phyloP scores from a whole-genome alignment of 2,888 invertebrate species.

The Ceriagrion tenellum region DNA sequence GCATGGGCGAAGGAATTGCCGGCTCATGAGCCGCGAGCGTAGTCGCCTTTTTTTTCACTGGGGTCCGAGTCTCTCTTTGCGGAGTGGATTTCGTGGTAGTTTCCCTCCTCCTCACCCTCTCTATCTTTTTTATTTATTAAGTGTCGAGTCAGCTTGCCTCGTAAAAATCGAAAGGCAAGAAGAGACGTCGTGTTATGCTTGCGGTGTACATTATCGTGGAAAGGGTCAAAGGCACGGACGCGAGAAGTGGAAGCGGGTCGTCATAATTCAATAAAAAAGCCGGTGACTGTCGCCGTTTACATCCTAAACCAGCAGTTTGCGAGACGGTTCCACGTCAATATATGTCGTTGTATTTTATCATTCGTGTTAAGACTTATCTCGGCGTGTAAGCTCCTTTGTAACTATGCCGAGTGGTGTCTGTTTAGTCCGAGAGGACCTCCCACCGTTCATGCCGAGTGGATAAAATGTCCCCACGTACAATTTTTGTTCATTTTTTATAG shows the following conservation, averaged over 20 bases:
- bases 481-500: neutral
- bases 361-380: neutral
- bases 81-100: neutral
- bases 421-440: neutral
- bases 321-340: neutral
- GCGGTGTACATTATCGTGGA: neutral
- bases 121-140: neutral
- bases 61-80: neutral
- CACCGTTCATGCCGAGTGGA: neutral
- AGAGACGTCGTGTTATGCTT: neutral
- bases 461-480: neutral
- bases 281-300: neutral
- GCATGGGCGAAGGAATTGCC: neutral
- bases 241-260: neutral
- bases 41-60: neutral
- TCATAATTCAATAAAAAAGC: neutral
- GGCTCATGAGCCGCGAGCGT: neutral
- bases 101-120: neutral
- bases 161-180: neutral
- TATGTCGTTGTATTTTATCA: neutral
- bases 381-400: neutral
- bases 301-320: neutral
- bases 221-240: neutral
- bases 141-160: slow-evolving; percentile 2
- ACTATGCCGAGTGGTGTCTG: neutral